These are phyloP conservation scores for Drosophila eohydei DNA, from an alignment of 2,888 invertebrate genomes.

Conservation along the genomic window DNA sequence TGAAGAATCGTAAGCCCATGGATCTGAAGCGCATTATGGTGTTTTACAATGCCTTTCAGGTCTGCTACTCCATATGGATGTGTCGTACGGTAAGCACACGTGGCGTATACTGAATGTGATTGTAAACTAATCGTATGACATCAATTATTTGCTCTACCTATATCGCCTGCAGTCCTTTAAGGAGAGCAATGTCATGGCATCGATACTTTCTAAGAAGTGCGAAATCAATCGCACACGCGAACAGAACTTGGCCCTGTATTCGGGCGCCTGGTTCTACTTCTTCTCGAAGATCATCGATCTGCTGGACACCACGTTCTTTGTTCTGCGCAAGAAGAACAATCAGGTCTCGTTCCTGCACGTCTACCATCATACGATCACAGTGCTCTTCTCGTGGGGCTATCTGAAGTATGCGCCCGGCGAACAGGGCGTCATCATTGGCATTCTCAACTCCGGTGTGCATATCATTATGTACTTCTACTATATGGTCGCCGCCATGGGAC, in stretches of 20 bases:
- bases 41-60: slow-evolving; percentile 94
- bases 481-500: slow-evolving; percentile 86
- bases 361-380: slow-evolving; percentile 94
- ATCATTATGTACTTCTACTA: slow-evolving; percentile 86
- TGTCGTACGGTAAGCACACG: slow-evolving; percentile 82
- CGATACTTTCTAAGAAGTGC: slow-evolving; percentile 81
- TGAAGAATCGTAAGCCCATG: slow-evolving; percentile 90
- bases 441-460: slow-evolving; percentile 86
- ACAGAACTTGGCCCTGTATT: slow-evolving; percentile 86
- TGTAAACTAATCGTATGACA: background rate
- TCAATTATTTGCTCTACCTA: background rate
- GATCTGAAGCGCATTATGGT: slow-evolving; percentile 90
- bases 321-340: slow-evolving; percentile 94
- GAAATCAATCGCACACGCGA: slow-evolving; percentile 81
- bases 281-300: slow-evolving; percentile 92
- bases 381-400: slow-evolving; percentile 92
- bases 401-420: slow-evolving; percentile 89
- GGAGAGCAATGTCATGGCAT: slow-evolving; percentile 80
- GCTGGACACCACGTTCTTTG: slow-evolving; percentile 94
- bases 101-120: slow-evolving; percentile 11
- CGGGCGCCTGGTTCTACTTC: slow-evolving; percentile 92
- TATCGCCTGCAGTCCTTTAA: slow-evolving; percentile 67
- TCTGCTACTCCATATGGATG: slow-evolving; percentile 92
- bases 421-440: slow-evolving; percentile 85
- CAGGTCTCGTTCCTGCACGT: slow-evolving; percentile 95